These are phyloP conservation scores for Mastomys natalensis DNA, from an alignment of 2,113 vertebrate species.

Conservation along the genomic window DNA sequence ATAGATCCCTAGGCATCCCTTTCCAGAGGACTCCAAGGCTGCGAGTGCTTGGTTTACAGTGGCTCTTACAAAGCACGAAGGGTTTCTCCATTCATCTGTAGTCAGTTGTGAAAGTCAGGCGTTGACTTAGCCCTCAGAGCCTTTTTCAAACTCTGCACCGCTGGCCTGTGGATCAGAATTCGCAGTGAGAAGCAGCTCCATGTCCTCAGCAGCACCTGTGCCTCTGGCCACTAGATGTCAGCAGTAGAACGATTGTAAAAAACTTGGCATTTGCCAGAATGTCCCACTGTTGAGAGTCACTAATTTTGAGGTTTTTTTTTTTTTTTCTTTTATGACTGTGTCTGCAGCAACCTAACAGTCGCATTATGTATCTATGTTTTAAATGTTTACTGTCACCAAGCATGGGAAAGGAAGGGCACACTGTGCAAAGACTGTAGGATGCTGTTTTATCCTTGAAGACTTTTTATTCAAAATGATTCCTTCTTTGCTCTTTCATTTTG, in stretches of 20 bases:
- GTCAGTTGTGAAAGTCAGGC: conserved; percentile 8
- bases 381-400: neutral
- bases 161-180: neutral
- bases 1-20: conserved; percentile 10
- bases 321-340: neutral
- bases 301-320: neutral
- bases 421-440: neutral
- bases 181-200: neutral
- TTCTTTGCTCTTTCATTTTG: neutral
- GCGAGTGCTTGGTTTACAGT: neutral
- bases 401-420: neutral
- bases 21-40: neutral
- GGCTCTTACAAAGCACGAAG: neutral
- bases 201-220: neutral
- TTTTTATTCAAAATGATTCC: neutral
- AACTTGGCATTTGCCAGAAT: neutral
- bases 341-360: neutral
- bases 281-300: neutral
- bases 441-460: neutral
- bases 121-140: neutral
- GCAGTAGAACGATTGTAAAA: neutral
- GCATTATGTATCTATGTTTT: conserved; percentile 8
- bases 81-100: neutral
- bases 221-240: conserved; percentile 24
- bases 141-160: neutral